A percentile compares a stretch with the other conserved stretches of the same genome.
Evolutionary conservation across 2,888 invertebrate genomes (phyloP).

Genomic region (Blastobasis adustella): DNA sequence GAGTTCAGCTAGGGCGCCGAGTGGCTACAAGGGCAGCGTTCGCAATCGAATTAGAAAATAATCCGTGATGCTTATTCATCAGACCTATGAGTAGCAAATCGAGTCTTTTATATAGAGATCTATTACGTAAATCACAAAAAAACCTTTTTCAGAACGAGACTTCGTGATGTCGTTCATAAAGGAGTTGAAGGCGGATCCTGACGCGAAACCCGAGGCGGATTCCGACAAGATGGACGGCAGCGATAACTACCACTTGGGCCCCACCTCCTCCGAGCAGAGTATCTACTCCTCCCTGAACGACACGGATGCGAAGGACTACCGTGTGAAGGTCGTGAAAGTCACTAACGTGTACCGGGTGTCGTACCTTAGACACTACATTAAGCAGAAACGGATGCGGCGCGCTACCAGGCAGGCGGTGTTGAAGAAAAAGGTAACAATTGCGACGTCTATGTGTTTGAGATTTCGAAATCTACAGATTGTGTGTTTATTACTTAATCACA

Average conservation of each 20-base stretch:
- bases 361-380: slow-evolving; percentile 56
- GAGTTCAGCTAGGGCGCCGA: no score
- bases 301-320: slow-evolving; percentile 42
- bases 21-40: no score
- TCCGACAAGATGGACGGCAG: slow-evolving; percentile 30
- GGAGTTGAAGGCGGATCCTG: slow-evolving; percentile 37
- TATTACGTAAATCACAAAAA: no score
- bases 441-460: no score
- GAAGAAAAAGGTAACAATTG: slow-evolving; percentile 46
- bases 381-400: slow-evolving; percentile 50
- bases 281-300: slow-evolving; percentile 44
- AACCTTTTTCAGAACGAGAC: slow-evolving; percentile 46
- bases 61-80: no score
- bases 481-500: no score
- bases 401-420: slow-evolving; percentile 48
- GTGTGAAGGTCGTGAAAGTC: slow-evolving; percentile 57
- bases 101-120: no score
- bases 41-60: no score
- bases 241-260: slow-evolving; percentile 26
- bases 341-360: slow-evolving; percentile 64
- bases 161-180: slow-evolving; percentile 45
- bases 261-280: slow-evolving; percentile 29
- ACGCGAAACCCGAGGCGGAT: slow-evolving; percentile 23
- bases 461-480: no score
- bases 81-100: no score